These are phyloP conservation scores for Oreochromis aureus DNA, from an alignment of 2,113 vertebrate genomes.

Conservation along the genomic window DNA sequence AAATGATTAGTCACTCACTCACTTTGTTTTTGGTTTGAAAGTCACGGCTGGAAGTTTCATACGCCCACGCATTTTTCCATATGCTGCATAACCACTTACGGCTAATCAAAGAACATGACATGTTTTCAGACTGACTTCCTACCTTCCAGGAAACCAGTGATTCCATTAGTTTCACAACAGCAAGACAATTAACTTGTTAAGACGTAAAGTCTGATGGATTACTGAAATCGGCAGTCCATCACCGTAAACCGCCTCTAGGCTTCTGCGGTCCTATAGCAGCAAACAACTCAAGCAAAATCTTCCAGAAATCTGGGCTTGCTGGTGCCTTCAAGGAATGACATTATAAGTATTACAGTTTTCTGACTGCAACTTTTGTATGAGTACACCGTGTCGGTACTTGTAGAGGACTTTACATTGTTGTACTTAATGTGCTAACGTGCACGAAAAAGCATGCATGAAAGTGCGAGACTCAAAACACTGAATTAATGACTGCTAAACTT, in stretches of 20 bases:
- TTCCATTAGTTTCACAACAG: neutral
- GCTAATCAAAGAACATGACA: neutral
- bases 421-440: neutral
- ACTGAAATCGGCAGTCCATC: neutral
- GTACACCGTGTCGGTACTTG: neutral
- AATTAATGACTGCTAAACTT: neutral
- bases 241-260: neutral
- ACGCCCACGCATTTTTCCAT: neutral
- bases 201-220: neutral
- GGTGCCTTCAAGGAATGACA: neutral
- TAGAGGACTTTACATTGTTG: neutral
- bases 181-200: neutral
- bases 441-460: neutral
- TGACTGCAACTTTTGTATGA: neutral
- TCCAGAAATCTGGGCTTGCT: neutral
- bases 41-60: neutral
- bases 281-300: neutral
- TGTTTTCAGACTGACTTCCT: neutral
- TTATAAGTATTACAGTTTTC: neutral
- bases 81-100: neutral
- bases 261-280: neutral
- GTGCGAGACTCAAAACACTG: neutral
- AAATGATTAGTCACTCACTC: neutral
- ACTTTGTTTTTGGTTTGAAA: neutral
- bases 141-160: neutral